These are phyloP conservation scores for Eutolmus rufibarbis DNA, from an alignment of 2,888 invertebrate genomes.

Conservation along the genomic window DNA sequence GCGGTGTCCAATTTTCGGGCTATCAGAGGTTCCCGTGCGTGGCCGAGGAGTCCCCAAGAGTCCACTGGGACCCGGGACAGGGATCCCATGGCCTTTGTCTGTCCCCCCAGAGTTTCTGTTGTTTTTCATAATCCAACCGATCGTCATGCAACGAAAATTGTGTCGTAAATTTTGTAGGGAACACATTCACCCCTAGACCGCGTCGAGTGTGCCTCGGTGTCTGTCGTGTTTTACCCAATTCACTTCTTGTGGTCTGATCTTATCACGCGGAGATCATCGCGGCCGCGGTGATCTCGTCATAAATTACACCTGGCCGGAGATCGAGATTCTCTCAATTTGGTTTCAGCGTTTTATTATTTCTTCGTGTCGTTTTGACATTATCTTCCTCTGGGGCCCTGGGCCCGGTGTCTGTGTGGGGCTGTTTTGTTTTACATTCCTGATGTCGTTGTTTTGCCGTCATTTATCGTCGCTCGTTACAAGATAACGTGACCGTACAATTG, in stretches of 20 bases:
- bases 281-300: slow-evolving; percentile 40
- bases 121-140: slow-evolving; percentile 4
- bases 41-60: neutral
- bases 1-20: neutral
- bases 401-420: slow-evolving; percentile 17
- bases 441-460: slow-evolving; percentile 39
- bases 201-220: neutral
- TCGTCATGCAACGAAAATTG: slow-evolving; percentile 36
- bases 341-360: slow-evolving; percentile 36
- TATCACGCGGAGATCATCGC: slow-evolving; percentile 44
- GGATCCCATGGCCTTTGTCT: neutral
- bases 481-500: slow-evolving; percentile 47
- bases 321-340: slow-evolving; percentile 41
- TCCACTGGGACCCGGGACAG: neutral
- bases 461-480: slow-evolving; percentile 44
- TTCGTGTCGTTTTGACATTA: slow-evolving; percentile 43
- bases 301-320: slow-evolving; percentile 46
- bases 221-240: slow-evolving; percentile 36
- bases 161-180: slow-evolving; percentile 36
- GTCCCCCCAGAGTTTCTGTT: neutral
- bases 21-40: neutral
- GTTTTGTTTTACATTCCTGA: slow-evolving; percentile 41
- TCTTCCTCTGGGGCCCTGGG: neutral
- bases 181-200: slow-evolving; percentile 38
- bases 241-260: slow-evolving; percentile 42